Percentiles rank a stretch among this genome's conserved stretches.
Conservation (phyloP, 2,113 vertebrate species). For the Mola mola region DNA sequence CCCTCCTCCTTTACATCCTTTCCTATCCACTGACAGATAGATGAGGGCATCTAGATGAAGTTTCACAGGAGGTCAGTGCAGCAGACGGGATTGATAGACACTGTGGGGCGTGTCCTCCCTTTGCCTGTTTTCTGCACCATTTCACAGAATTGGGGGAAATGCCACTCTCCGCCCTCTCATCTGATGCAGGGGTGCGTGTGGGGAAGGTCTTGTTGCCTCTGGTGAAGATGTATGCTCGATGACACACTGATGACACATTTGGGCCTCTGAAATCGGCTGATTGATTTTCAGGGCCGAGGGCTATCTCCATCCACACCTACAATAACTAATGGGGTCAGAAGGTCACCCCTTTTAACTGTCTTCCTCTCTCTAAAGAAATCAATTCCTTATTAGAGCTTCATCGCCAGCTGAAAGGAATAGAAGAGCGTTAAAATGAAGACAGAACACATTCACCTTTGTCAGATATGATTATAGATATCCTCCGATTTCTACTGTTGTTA, state of each 20-base stretch:
- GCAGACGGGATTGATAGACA: slow-evolving; percentile 66
- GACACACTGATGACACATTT: slow-evolving; percentile 70
- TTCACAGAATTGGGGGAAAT: slow-evolving; percentile 74
- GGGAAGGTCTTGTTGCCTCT: slow-evolving; percentile 50
- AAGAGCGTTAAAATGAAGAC: slow-evolving; percentile 73
- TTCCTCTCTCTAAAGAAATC: slow-evolving; percentile 63
- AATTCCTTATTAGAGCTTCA: slow-evolving; percentile 82
- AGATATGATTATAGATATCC: slow-evolving; percentile 72
- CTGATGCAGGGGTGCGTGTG: slow-evolving; percentile 10
- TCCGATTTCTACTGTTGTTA: slow-evolving; percentile 62
- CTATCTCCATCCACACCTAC: slow-evolving; percentile 56
- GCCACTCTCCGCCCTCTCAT: slow-evolving; percentile 56
- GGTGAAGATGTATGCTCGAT: slow-evolving; percentile 50
- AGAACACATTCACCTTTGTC: slow-evolving; percentile 69
- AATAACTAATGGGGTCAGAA: slow-evolving; percentile 72
- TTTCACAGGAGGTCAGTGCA: slow-evolving; percentile 69
- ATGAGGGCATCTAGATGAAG: slow-evolving; percentile 69
- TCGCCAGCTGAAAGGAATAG: slow-evolving; percentile 40
- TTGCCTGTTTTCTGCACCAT: slow-evolving; percentile 75
- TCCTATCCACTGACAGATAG: slow-evolving; percentile 71
- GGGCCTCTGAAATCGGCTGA: slow-evolving; percentile 40
- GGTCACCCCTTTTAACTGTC: slow-evolving; percentile 64
- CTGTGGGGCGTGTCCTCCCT: slow-evolving; percentile 37
- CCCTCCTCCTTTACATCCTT: slow-evolving; percentile 61
- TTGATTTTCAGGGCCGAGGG: slow-evolving; percentile 64